A percentile compares a stretch with the other conserved stretches of the same genome.
These are phyloP conservation scores for Hydrozoanthus tunicans DNA, from an alignment of 64 coral and sea anemone genomes.

Conservation along the genomic window DNA sequence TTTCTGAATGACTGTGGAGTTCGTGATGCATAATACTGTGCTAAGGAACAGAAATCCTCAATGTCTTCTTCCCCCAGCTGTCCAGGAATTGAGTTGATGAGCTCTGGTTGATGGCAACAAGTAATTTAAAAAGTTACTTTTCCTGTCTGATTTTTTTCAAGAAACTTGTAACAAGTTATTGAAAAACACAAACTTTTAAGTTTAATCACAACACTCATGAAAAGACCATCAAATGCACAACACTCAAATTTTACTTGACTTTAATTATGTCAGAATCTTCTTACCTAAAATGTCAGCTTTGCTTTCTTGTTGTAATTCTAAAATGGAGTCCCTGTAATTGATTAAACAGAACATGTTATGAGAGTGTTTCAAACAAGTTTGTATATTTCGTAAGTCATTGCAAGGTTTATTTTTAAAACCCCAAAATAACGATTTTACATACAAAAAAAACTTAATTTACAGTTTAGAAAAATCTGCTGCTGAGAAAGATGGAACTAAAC, in stretches of 20 bases:
- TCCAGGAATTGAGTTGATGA: conserved; percentile 84
- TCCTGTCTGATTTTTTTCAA: too few species aligned
- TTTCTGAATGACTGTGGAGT: conserved; percentile 99
- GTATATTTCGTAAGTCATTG: too few species aligned
- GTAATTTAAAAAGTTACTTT: too few species aligned
- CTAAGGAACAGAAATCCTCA: conserved; percentile 98
- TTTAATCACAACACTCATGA: neutral
- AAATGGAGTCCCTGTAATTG: conserved; percentile 76
- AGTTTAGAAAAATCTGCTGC: too few species aligned
- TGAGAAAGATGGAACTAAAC: too few species aligned
- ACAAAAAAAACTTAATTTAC: too few species aligned
- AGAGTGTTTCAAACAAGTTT: too few species aligned
- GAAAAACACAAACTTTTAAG: too few species aligned
- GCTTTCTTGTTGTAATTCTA: conserved; percentile 82
- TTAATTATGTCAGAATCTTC: neutral
- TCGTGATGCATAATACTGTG: conserved; percentile 97
- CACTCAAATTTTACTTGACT: neutral
- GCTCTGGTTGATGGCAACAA: conserved; percentile 40
- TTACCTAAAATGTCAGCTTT: conserved; percentile 92
- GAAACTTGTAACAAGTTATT: too few species aligned
- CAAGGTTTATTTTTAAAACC: too few species aligned
- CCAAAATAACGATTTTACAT: too few species aligned
- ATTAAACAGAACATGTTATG: neutral
- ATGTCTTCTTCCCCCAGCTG: conserved; percentile 97
- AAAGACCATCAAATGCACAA: neutral